Evolutionary conservation across 2,113 vertebrate species (phyloP).

Genomic region (Platysternon megacephalum): DNA sequence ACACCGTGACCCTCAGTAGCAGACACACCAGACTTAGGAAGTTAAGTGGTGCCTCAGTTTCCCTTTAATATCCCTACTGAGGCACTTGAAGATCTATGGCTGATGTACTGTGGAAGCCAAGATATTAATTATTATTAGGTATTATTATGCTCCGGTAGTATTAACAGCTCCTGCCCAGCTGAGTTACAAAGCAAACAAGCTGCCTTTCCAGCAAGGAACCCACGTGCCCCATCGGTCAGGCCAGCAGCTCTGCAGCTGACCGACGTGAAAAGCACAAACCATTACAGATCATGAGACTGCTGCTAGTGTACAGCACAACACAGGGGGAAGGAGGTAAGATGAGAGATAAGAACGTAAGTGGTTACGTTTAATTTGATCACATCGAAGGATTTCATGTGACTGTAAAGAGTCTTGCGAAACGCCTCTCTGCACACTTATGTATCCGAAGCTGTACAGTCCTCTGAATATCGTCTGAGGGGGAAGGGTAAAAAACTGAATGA

Average conservation of each 20-base stretch:
- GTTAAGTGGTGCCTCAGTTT: not conserved
- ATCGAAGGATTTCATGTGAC: not conserved
- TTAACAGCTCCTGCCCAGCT: not conserved
- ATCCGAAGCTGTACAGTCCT: not conserved
- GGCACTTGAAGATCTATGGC: not conserved
- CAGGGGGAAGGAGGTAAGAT: not conserved
- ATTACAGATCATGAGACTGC: not conserved
- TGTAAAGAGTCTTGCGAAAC: not conserved
- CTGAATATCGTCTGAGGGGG: fast-evolving
- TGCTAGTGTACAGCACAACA: not conserved
- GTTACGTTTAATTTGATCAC: fast-evolving
- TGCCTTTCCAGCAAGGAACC: not conserved
- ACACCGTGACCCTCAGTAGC: not conserved
- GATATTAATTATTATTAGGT: not conserved
- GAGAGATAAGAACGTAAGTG: not conserved
- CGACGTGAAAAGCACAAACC: fast-evolving
- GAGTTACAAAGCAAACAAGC: not conserved
- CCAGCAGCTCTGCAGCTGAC: not conserved
- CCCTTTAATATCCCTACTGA: not conserved
- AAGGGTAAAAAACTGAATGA: not conserved
- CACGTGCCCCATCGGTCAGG: not conserved
- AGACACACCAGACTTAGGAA: not conserved
- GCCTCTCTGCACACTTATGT: not conserved
- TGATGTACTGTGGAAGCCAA: fast-evolving
- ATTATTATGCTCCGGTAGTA: not conserved